phyloP scores from a whole-genome alignment of 2,797 vertebrate genomes.

The Neopelma chrysocephalum region DNA sequence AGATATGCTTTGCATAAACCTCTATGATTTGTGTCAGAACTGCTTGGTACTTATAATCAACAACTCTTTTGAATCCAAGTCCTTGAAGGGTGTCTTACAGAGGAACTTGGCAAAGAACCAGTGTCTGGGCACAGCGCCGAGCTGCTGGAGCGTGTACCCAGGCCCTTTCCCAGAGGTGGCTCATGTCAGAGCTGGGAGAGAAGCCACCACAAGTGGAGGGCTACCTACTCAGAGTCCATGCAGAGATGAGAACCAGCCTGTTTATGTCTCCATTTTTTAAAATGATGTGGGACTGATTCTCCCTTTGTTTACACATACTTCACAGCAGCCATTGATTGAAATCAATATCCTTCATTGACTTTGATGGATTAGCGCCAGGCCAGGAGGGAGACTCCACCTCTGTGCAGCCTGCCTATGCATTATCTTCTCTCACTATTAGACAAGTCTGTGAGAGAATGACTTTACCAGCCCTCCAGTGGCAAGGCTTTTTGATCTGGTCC shows the following conservation, averaged over 20 bases:
- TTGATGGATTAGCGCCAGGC: constrained; percentile 33
- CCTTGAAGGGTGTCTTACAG: background rate
- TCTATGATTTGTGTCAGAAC: background rate
- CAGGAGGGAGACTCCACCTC: background rate
- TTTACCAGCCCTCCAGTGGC: background rate
- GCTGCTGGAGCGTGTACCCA: accelerated
- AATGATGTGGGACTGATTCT: background rate
- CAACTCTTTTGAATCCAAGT: background rate
- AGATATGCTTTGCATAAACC: background rate
- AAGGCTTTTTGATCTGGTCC: constrained; percentile 4
- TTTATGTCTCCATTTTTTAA: background rate
- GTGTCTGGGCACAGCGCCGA: background rate
- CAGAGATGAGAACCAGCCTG: background rate
- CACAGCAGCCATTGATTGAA: background rate
- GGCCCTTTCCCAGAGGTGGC: background rate
- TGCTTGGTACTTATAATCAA: background rate
- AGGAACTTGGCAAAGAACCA: background rate
- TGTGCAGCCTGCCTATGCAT: background rate
- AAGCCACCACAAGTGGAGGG: constrained; percentile 1
- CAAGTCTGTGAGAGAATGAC: background rate
- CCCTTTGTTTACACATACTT: background rate
- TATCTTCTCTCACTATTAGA: background rate
- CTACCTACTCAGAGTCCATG: background rate
- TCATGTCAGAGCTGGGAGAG: background rate
- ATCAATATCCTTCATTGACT: constrained; percentile 44